Evolutionary conservation across 2,113 vertebrate genomes (phyloP).

Genomic region (Isurus oxyrinchus): DNA sequence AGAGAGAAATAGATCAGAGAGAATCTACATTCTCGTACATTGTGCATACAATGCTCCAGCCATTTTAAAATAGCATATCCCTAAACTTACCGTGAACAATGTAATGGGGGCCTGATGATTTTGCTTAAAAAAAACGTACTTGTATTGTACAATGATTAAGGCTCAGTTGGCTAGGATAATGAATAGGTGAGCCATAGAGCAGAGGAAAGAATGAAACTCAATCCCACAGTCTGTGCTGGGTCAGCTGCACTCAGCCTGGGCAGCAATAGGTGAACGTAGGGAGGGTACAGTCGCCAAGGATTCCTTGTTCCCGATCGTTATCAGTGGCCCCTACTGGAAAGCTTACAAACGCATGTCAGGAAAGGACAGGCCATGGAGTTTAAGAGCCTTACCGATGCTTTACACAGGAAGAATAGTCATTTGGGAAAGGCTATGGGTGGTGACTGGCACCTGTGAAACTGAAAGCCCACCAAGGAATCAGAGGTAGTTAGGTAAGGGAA

Average conservation of each 20-base stretch:
- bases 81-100: background rate
- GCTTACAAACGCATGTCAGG: background rate
- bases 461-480: background rate
- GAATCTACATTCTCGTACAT: background rate
- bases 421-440: background rate
- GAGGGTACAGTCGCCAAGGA: background rate
- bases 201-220: background rate
- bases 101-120: background rate
- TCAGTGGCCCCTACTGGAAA: background rate
- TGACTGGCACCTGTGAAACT: background rate
- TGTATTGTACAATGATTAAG: background rate
- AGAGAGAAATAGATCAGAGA: background rate
- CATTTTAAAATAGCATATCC: background rate
- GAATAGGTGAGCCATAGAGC: background rate
- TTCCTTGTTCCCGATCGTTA: background rate
- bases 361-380: background rate
- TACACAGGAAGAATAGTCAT: background rate
- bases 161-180: background rate
- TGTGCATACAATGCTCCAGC: background rate
- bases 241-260: too few species aligned
- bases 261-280: background rate
- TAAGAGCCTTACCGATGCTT: too few species aligned
- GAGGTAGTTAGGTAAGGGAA: background rate
- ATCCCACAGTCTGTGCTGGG: background rate
- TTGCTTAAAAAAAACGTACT: background rate